Evolutionary conservation across 2,888 invertebrate species (phyloP).

Genomic region (Pachycephus smyrnensis): DNA sequence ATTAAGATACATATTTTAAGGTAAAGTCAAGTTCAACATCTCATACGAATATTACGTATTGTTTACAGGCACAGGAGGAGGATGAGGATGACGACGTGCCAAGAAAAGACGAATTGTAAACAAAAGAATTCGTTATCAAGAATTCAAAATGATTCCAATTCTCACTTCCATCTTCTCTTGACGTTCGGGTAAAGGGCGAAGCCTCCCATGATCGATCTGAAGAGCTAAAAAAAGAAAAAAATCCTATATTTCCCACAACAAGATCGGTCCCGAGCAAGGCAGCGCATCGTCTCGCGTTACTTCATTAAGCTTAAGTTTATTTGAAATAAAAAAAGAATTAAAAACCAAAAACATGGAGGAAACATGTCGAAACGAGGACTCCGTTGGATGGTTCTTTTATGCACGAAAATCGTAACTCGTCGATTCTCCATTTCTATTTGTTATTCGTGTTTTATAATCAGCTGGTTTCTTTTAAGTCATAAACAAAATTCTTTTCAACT

Average conservation of each 20-base stretch:
- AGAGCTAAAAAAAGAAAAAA: too few relatives aligned
- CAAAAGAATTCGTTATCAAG: constrained; percentile 33
- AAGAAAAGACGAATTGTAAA: constrained; percentile 84
- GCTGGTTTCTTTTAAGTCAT: too few relatives aligned
- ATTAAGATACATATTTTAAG: constrained; percentile 13
- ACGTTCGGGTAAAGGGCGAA: not conserved
- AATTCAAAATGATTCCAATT: constrained; percentile 33
- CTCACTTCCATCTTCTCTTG: constrained; percentile 8
- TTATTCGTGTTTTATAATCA: too few relatives aligned
- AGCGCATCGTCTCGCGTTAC: not conserved
- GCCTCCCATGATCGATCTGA: too few relatives aligned
- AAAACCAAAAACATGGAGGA: not conserved
- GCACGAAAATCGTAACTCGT: too few relatives aligned
- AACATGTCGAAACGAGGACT: too few relatives aligned
- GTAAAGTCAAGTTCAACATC: constrained; percentile 9
- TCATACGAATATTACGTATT: constrained; percentile 1
- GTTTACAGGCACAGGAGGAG: constrained; percentile 71
- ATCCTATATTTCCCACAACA: too few relatives aligned
- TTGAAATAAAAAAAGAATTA: not conserved
- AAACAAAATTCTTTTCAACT: too few relatives aligned
- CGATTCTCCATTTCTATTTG: too few relatives aligned
- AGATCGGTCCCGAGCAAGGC: not conserved
- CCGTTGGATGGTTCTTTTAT: too few relatives aligned
- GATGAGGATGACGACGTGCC: constrained; percentile 81
- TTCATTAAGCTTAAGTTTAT: constrained; percentile 5